A percentile compares a stretch with the other conserved stretches of the same genome.
Conservation (phyloP, 2,888 invertebrate species). For the Amiota mariae region DNA sequence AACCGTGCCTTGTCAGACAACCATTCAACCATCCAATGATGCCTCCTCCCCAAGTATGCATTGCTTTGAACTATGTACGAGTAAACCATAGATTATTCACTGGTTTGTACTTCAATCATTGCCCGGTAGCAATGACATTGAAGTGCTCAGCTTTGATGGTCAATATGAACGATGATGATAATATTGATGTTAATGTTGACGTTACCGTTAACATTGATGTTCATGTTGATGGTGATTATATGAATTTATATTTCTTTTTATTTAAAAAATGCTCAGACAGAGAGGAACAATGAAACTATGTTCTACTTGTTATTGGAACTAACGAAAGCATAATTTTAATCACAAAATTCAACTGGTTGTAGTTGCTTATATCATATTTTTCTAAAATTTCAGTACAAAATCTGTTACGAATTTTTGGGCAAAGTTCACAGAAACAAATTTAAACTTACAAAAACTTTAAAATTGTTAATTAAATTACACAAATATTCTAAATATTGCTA, state of each 20-base stretch:
- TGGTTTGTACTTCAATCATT: not conserved
- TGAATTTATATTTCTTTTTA: not conserved
- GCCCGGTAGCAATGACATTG: conserved; percentile 5
- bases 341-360: no score
- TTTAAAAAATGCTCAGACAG: not conserved
- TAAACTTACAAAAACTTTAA: no score
- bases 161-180: not conserved
- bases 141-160: not conserved
- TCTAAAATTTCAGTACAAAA: no score
- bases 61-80: not conserved
- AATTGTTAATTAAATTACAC: no score
- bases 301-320: not conserved
- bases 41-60: not conserved
- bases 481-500: no score
- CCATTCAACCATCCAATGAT: no score
- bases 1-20: no score
- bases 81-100: no score
- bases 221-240: not conserved
- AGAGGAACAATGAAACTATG: not conserved
- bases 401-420: no score
- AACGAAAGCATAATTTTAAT: no score
- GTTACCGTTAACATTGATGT: not conserved
- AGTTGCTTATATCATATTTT: no score
- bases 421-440: no score
- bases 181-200: not conserved